phyloP scores from a whole-genome alignment of 37 sponge, comb jelly and placozoan genomes.

The Agelas oroides region DNA sequence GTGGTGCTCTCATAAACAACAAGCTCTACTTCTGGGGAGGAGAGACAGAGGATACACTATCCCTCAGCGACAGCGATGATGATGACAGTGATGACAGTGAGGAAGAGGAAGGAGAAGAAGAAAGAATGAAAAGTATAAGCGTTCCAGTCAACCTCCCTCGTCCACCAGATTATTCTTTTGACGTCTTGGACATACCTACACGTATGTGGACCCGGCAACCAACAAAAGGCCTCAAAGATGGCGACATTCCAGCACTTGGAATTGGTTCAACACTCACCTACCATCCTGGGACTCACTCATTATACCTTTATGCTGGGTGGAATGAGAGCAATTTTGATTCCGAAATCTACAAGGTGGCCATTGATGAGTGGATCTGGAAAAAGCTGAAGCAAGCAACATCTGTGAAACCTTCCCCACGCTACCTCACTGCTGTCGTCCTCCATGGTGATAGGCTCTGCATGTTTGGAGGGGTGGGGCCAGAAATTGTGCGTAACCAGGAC shows the following conservation, averaged over 20 bases:
- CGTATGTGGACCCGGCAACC: slow-evolving; percentile 20
- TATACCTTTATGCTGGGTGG: slow-evolving; percentile 45
- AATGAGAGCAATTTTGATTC: slow-evolving; percentile 21
- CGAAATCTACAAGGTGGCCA: slow-evolving; percentile 12
- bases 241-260: slow-evolving; percentile 11
- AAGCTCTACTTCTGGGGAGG: slow-evolving; percentile 78
- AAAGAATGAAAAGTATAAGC: background rate
- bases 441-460: slow-evolving; percentile 41
- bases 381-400: background rate
- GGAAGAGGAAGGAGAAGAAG: slow-evolving; percentile 8
- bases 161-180: slow-evolving; percentile 1
- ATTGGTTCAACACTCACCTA: slow-evolving; percentile 11
- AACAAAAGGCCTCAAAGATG: too few species aligned
- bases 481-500: slow-evolving; percentile 34
- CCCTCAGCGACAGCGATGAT: background rate
- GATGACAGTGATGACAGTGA: background rate
- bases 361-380: slow-evolving; percentile 9
- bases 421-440: slow-evolving; percentile 40
- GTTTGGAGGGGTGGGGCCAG: slow-evolving; percentile 67
- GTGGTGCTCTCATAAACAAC: slow-evolving; percentile 42
- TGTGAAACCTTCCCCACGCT: slow-evolving; percentile 47
- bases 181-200: slow-evolving; percentile 15
- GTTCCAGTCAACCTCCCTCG: slow-evolving; percentile 21
- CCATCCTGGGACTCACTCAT: background rate
- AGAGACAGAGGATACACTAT: background rate